Evolutionary conservation across 1,140 invertebrate genomes (phyloP).

Genomic region (Zelostemma sp.): DNA sequence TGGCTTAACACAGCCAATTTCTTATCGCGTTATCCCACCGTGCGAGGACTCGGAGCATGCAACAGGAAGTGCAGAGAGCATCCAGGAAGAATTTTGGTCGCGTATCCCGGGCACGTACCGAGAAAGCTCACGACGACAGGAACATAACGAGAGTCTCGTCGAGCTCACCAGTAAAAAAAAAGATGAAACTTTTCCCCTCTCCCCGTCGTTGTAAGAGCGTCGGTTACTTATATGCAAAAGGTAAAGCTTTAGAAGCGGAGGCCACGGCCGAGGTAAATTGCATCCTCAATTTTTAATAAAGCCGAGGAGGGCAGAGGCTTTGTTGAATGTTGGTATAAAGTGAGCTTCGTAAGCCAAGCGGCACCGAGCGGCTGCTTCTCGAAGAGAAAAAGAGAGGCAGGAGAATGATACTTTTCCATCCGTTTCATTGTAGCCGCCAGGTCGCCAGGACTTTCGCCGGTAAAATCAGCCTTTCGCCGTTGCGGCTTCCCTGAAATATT

Average conservation of each 20-base stretch:
- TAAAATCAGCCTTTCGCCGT: constrained; percentile 13
- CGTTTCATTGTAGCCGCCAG: constrained; percentile 46
- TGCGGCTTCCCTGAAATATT: constrained; percentile 42
- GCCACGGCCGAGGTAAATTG: constrained; percentile 60
- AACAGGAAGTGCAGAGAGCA: constrained; percentile 16
- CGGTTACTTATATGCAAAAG: constrained; percentile 45
- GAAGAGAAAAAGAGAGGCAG: constrained; percentile 1
- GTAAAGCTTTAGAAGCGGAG: constrained; percentile 56
- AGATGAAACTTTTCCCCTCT: constrained; percentile 1
- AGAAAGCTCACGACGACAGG: constrained; percentile 40
- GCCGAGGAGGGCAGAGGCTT: constrained; percentile 56
- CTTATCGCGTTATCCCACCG: constrained; percentile 30
- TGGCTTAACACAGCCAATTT: constrained; percentile 18
- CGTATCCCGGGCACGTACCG: constrained; percentile 32
- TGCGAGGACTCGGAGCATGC: constrained; percentile 12
- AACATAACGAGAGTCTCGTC: constrained; percentile 38
- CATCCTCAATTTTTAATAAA: constrained; percentile 67
- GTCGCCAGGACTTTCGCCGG: constrained; percentile 28
- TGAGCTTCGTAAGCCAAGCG: constrained; percentile 59
- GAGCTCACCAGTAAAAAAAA: constrained; percentile 17
- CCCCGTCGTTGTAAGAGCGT: constrained; percentile 7
- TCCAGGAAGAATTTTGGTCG: constrained; percentile 29
- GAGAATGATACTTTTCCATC: constrained; percentile 39
- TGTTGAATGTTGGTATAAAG: constrained; percentile 63
- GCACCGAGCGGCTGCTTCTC: constrained; percentile 26